Conservation (phyloP, 2,888 invertebrate species). For the Nomada fucata region DNA sequence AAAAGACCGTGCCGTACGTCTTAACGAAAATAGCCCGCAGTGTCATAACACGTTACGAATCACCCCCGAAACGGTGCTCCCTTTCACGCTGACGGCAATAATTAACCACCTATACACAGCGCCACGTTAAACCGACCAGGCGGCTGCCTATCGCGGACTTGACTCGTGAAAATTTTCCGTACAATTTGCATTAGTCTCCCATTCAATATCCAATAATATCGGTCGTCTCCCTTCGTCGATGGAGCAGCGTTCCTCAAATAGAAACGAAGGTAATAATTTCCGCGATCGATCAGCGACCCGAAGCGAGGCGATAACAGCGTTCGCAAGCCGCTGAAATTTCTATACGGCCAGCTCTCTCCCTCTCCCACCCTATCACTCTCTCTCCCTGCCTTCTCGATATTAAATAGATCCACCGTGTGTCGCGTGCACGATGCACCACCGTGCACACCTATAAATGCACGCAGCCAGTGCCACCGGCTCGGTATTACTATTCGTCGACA, state of each 20-base stretch:
- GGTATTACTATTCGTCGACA: conserved; percentile 61
- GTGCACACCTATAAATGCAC: conserved; percentile 14
- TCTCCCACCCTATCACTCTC: no score
- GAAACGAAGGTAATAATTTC: conserved; percentile 35
- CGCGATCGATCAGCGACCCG: conserved; percentile 34
- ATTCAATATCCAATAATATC: conserved; percentile 31
- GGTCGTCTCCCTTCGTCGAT: background rate
- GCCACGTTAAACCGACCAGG: no score
- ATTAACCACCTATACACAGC: no score
- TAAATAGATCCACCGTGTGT: conserved; percentile 2
- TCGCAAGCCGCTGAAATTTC: conserved; percentile 23
- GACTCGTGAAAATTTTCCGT: conserved; percentile 20
- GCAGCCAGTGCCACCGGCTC: background rate
- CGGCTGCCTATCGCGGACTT: no score
- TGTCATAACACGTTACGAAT: no score
- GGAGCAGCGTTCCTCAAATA: conserved; percentile 17
- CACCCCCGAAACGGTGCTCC: no score
- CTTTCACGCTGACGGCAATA: no score
- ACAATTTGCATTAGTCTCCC: conserved; percentile 23
- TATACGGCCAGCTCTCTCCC: conserved; percentile 20
- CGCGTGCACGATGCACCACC: background rate
- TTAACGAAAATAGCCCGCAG: no score
- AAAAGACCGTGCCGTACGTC: no score
- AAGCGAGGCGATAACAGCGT: conserved; percentile 18
- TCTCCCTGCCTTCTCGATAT: conserved; percentile 22